Evolutionary conservation across 2,113 vertebrate species (phyloP).

Genomic region (Melanocharis versteri): DNA sequence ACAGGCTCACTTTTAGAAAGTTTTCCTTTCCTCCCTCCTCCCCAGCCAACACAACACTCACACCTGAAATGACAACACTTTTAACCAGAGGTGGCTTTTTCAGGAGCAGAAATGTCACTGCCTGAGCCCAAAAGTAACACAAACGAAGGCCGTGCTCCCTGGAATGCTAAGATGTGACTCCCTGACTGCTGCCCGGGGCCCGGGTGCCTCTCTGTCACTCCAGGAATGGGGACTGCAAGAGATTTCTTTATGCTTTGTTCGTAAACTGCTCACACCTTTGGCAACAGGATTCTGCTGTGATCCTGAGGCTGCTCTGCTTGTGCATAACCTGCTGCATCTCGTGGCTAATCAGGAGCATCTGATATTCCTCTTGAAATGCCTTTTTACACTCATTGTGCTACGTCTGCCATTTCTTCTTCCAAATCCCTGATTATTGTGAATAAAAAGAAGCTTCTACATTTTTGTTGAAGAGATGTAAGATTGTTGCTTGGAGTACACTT

Average conservation of each 20-base stretch:
- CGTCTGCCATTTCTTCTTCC: not conserved
- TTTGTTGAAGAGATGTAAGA: not conserved
- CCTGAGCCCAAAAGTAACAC: not conserved
- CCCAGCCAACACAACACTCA: not conserved
- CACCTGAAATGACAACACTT: not conserved
- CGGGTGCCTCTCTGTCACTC: not conserved
- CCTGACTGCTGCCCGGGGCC: not conserved
- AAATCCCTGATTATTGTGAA: not conserved
- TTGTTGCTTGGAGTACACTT: conserved; percentile 6
- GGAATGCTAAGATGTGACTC: not conserved
- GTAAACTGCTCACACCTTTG: not conserved
- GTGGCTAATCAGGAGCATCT: not conserved
- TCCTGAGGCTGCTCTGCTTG: not conserved
- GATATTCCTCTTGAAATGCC: not conserved
- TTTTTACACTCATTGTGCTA: not conserved
- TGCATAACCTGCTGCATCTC: not conserved
- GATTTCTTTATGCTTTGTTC: not conserved
- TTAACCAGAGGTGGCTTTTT: not conserved
- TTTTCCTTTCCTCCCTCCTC: not conserved
- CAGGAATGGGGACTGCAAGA: rapidly evolving
- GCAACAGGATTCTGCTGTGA: not conserved
- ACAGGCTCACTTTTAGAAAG: not conserved
- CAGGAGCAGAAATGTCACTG: not conserved
- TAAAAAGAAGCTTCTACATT: not conserved
- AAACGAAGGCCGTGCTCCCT: not conserved